A percentile compares a stretch with the other conserved stretches of the same genome.
Evolutionary conservation across 2,797 vertebrate genomes (phyloP).

Genomic region (Lagorchestes hirsutus): DNA sequence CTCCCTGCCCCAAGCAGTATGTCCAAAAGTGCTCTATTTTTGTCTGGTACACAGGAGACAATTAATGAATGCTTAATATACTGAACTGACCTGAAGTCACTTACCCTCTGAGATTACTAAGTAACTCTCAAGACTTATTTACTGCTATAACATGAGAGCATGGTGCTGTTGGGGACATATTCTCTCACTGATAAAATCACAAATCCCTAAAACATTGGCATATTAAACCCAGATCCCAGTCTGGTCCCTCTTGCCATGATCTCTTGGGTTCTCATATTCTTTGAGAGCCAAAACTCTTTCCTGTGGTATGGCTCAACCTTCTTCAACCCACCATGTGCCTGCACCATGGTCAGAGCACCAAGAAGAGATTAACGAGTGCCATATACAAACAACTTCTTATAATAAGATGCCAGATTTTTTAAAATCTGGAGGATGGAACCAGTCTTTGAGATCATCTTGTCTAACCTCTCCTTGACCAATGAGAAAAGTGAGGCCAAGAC

Average conservation of each 20-base stretch:
- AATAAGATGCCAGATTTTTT: background rate
- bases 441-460: background rate
- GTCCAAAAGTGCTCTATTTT: background rate
- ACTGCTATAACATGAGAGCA: background rate
- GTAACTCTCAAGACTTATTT: background rate
- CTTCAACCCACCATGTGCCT: background rate
- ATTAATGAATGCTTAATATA: background rate
- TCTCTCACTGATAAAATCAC: background rate
- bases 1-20: background rate
- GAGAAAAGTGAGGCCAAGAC: too few relatives aligned
- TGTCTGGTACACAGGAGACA: background rate
- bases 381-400: too few relatives aligned
- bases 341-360: background rate
- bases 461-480: too few relatives aligned
- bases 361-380: too few relatives aligned
- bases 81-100: background rate
- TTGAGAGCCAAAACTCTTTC: background rate
- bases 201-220: background rate
- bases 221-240: background rate
- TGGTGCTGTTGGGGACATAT: background rate
- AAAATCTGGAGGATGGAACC: background rate
- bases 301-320: background rate
- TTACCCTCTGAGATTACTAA: background rate
- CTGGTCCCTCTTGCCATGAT: background rate
- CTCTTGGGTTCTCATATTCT: background rate